Percentiles rank a stretch among this genome's conserved stretches.
Conservation (phyloP, 2,888 invertebrate species). For the Danaus chrysippus region DNA sequence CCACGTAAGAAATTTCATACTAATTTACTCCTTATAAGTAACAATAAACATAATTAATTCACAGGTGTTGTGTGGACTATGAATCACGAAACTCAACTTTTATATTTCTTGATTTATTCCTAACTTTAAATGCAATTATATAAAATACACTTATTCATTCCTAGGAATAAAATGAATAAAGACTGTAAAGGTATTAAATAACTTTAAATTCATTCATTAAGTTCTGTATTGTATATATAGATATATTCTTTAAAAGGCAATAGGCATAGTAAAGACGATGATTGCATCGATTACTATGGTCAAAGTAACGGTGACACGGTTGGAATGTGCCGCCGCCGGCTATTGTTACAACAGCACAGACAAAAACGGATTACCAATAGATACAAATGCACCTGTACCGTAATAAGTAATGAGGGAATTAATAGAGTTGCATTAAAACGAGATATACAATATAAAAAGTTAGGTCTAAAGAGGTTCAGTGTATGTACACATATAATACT, state of each 20-base stretch:
- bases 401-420: slow-evolving; percentile 13
- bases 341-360: slow-evolving; percentile 61
- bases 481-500: background rate
- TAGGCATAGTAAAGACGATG: slow-evolving; percentile 35
- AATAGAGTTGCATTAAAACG: background rate
- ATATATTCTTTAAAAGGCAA: slow-evolving; percentile 7
- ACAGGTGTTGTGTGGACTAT: too few relatives aligned
- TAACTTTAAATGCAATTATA: too few relatives aligned
- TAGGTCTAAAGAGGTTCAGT: background rate
- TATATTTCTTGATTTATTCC: too few relatives aligned
- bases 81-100: too few relatives aligned
- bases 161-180: too few relatives aligned
- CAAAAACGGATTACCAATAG: slow-evolving; percentile 63
- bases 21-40: too few relatives aligned
- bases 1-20: too few relatives aligned
- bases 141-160: too few relatives aligned
- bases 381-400: slow-evolving; percentile 50
- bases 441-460: background rate
- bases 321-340: slow-evolving; percentile 63
- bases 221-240: background rate
- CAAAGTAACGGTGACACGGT: slow-evolving; percentile 63
- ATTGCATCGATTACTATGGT: slow-evolving; percentile 57
- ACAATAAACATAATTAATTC: too few relatives aligned
- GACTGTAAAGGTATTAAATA: too few relatives aligned
- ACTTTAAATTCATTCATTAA: too few relatives aligned